phyloP scores from a whole-genome alignment of 2,113 vertebrate species.

The Suncus etruscus region DNA sequence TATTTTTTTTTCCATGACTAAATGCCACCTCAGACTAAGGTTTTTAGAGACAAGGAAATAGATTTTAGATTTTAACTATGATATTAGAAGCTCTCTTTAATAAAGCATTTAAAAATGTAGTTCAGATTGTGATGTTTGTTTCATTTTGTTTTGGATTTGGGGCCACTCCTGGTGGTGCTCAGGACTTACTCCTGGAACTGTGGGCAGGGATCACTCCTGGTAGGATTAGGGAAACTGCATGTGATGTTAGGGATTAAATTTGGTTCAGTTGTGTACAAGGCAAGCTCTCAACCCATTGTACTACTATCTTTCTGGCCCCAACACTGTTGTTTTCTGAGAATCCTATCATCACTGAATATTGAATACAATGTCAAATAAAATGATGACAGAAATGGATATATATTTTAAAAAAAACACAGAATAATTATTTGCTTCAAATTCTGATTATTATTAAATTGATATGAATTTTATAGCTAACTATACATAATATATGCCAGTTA shows the following conservation, averaged over 20 bases:
- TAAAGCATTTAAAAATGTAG: conserved; percentile 36
- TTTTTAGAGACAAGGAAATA: conserved; percentile 73
- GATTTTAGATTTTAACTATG: conserved; percentile 41
- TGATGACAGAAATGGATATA: background rate
- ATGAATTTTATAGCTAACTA: background rate
- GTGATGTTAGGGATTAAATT: no score
- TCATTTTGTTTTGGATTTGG: no score
- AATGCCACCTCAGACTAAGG: conserved; percentile 55
- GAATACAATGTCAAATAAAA: background rate
- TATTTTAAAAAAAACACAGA: background rate
- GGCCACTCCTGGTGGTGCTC: no score
- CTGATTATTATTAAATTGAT: conserved; percentile 46
- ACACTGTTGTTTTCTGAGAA: background rate
- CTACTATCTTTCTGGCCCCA: no score
- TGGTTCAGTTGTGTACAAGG: no score
- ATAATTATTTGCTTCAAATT: background rate
- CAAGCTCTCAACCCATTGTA: no score
- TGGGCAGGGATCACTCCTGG: no score
- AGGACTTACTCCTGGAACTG: no score
- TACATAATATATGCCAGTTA: background rate
- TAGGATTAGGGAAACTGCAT: no score
- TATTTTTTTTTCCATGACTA: conserved; percentile 55
- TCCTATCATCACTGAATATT: background rate
- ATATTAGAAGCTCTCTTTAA: background rate
- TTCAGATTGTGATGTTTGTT: background rate